Conservation (phyloP, 2,888 invertebrate genomes). For the Melikaiella ostensackeni region DNA sequence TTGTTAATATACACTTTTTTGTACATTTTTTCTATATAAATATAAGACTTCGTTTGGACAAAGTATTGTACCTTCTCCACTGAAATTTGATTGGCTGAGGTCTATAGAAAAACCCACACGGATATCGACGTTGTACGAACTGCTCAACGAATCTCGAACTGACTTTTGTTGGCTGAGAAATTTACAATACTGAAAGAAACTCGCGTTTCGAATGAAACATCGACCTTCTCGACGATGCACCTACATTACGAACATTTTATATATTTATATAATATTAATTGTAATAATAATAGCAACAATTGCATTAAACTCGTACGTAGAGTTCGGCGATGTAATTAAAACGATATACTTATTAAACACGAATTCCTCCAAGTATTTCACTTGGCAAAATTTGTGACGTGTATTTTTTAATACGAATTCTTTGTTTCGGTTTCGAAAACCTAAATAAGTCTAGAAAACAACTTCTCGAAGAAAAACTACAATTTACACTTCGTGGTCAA, state of each 20-base stretch:
- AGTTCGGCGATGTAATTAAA: constrained; percentile 13
- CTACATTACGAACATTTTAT: constrained; percentile 29
- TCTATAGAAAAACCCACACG: constrained; percentile 3
- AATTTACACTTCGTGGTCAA: neutral
- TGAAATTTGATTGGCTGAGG: neutral
- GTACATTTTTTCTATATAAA: constrained; percentile 72
- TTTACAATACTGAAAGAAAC: neutral
- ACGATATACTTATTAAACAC: constrained; percentile 14
- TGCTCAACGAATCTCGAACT: constrained; percentile 22
- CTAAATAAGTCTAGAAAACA: neutral
- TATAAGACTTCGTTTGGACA: constrained; percentile 63
- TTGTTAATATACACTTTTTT: constrained; percentile 76
- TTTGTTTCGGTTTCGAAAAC: neutral
- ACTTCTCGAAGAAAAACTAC: neutral
- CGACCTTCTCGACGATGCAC: constrained; percentile 25
- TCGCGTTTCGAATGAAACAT: constrained; percentile 21
- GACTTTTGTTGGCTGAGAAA: constrained; percentile 22
- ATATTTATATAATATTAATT: constrained; percentile 38
- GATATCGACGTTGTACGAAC: constrained; percentile 35
- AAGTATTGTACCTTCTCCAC: constrained; percentile 19
- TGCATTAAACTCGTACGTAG: constrained; percentile 2
- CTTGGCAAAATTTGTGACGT: neutral
- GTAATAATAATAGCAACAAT: constrained; percentile 33
- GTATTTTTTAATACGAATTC: neutral
- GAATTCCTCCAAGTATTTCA: constrained; percentile 16